Conservation (phyloP, 64 coral and sea anemone genomes). For the Porites lutea region DNA sequence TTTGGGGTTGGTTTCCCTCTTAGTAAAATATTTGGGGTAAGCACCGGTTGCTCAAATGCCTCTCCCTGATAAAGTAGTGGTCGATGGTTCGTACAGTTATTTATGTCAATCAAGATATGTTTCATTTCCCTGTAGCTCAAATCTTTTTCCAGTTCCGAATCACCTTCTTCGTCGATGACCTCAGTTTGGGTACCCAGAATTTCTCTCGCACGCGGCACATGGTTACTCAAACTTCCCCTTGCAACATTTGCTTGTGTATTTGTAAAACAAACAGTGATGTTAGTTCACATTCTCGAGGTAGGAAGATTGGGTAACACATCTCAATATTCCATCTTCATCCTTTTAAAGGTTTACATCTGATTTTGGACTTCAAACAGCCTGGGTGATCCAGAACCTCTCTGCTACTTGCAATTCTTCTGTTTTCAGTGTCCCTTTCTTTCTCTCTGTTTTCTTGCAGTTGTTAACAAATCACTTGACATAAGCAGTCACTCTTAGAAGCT, state of each 20-base stretch:
- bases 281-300: slow-evolving; percentile 28
- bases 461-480: slow-evolving; percentile 65
- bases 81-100: slow-evolving; percentile 52
- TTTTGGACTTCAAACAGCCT: slow-evolving; percentile 3
- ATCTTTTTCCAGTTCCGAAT: slow-evolving; percentile 51
- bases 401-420: slow-evolving; percentile 51
- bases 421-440: slow-evolving; percentile 33
- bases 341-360: slow-evolving; percentile 36
- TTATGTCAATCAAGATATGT: slow-evolving; percentile 27
- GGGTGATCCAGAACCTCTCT: slow-evolving; percentile 68
- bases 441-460: slow-evolving; percentile 59
- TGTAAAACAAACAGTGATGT: slow-evolving; percentile 44
- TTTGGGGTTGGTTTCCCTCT: not conserved
- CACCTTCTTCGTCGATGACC: slow-evolving; percentile 43
- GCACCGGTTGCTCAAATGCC: slow-evolving; percentile 35
- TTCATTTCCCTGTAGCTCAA: slow-evolving; percentile 47
- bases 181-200: slow-evolving; percentile 48
- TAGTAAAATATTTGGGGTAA: slow-evolving; percentile 26
- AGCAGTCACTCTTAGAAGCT: slow-evolving; percentile 71
- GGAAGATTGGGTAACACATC: slow-evolving; percentile 57
- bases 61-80: slow-evolving; percentile 56
- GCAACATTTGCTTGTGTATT: slow-evolving; percentile 40
- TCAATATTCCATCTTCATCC: slow-evolving; percentile 46
- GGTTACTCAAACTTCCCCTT: slow-evolving; percentile 62
- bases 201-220: slow-evolving; percentile 53